Base-by-base conservation (phyloP, 2,888 invertebrate species). In the Dermolepida albohirtum region DNA sequence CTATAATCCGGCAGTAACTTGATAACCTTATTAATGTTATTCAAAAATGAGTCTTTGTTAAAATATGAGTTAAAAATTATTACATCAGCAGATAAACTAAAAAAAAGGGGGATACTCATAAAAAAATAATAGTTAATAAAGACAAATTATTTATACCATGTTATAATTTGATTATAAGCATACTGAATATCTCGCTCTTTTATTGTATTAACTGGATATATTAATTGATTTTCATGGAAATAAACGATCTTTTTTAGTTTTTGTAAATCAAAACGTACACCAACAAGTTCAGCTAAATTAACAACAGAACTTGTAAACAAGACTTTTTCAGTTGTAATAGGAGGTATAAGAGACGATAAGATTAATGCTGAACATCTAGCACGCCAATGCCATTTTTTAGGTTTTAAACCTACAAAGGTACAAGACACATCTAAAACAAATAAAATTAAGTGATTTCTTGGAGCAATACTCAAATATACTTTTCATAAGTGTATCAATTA, bases 341-440 rank as follows among this genome's bases (percentile, higher is more conserved):
- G 74, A 0, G 90, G 89, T 68, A 92, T 89, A 14, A 81, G 79
- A 76, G 88, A 86, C 1, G 88, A 86, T 71, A 92, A 84, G 74
- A 88, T 85, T 1, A 92, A 80, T 0, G 91, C 89, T 16, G 89
- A 86, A 12, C 89, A 90, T 54, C 92, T 81, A 0, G 92, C 90
- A 66, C 90, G 82, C 92, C 92, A 93, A 74, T 90, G 92, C 92
- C 92, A 93, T 78, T 92, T 92, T 76, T 90, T 92, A 6, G 89
- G 89, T 1, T 89, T 84, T 77, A 92, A 81, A 49, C 87, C 88
- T 29, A 87, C 82, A 8, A 90, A 76, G 70, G 84, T 82, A 74
- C 82, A 85, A 63, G 82, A 72, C 41, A 76, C 59, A 70, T 72
- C 74, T 75, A 70, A 67, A 74, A 52, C 5, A 29, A 49, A 51